A percentile compares a stretch with the other conserved stretches of the same genome.
Evolutionary conservation across 2,888 invertebrate genomes (phyloP).

Genomic region (Ceriagrion tenellum): DNA sequence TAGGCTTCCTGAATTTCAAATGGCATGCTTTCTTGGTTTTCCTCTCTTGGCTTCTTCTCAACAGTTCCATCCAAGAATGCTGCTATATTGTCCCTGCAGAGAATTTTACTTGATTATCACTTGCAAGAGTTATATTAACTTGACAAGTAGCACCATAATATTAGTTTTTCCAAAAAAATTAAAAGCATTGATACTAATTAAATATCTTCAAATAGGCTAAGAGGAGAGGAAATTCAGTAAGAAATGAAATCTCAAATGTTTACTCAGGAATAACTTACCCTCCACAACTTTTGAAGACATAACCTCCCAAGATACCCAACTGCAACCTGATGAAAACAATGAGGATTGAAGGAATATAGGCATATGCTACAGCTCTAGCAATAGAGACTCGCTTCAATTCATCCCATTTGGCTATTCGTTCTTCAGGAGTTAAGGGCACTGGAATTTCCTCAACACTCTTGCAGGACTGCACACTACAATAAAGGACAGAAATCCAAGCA

Average conservation of each 20-base stretch:
- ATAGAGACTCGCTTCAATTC: constrained; percentile 90
- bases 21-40: constrained; percentile 32
- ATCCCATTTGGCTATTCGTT: constrained; percentile 89
- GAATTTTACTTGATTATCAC: not conserved
- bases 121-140: not conserved
- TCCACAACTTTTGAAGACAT: constrained; percentile 87
- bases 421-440: constrained; percentile 80
- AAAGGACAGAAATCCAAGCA: not conserved
- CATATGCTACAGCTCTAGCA: constrained; percentile 85
- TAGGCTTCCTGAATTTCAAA: constrained; percentile 77
- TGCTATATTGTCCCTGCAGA: constrained; percentile 33
- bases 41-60: constrained; percentile 69
- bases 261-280: constrained; percentile 77
- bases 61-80: constrained; percentile 43
- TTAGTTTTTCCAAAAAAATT: too few relatives aligned
- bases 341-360: constrained; percentile 91
- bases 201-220: too few relatives aligned
- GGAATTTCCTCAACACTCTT: not conserved
- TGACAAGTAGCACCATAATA: too few relatives aligned
- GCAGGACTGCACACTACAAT: not conserved
- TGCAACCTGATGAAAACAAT: constrained; percentile 91
- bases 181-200: too few relatives aligned
- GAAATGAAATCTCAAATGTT: too few relatives aligned
- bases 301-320: constrained; percentile 93
- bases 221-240: too few relatives aligned